These are phyloP conservation scores for Gracilinanus agilis DNA, from an alignment of 2,113 vertebrate genomes.

Conservation along the genomic window DNA sequence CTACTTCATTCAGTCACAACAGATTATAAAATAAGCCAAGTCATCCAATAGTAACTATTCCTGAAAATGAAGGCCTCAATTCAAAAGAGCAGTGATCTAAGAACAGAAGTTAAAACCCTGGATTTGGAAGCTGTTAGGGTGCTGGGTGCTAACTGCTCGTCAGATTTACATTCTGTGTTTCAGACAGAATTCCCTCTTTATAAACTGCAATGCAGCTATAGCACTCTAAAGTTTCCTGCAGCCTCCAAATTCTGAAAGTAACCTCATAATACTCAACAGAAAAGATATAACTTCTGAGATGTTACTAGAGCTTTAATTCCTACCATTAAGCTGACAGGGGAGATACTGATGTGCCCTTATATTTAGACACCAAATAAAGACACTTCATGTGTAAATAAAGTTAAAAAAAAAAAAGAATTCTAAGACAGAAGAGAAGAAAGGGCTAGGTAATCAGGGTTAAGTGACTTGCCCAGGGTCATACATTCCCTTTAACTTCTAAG, in stretches of 20 bases:
- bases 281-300: conserved; percentile 16
- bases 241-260: conserved; percentile 47
- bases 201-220: conserved; percentile 59
- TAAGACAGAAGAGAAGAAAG: no score
- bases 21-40: no score
- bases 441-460: no score
- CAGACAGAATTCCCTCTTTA: conserved; percentile 27
- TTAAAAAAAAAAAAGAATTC: no score
- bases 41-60: no score
- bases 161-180: conserved; percentile 53
- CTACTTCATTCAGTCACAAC: no score
- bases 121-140: conserved; percentile 64
- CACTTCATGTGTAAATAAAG: conserved; percentile 64
- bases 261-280: conserved; percentile 18
- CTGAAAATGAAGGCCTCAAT: no score
- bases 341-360: conserved; percentile 58
- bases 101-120: conserved; percentile 63
- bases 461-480: no score
- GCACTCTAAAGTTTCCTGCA: conserved; percentile 50
- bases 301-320: conserved; percentile 69
- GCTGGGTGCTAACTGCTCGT: conserved; percentile 57
- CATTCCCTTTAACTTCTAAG: neutral
- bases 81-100: conserved; percentile 68
- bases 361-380: conserved; percentile 81
- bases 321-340: conserved; percentile 66